These are phyloP conservation scores for Lagria hirta DNA, from an alignment of 2,888 invertebrate genomes.

Conservation along the genomic window DNA sequence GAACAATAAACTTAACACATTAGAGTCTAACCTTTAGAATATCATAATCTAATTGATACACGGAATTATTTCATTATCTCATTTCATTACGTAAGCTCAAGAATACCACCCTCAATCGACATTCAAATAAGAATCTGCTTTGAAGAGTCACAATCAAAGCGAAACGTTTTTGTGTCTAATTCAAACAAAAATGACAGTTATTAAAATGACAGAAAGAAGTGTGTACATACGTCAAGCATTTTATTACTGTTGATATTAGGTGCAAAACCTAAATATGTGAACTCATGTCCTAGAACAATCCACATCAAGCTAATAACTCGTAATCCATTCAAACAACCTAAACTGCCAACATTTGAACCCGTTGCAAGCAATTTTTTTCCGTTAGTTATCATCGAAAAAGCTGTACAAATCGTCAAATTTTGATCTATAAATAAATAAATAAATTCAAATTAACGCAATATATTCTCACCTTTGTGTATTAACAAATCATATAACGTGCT, in stretches of 20 bases:
- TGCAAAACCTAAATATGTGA: conserved; percentile 2
- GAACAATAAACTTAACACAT: too few species aligned
- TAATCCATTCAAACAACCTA: conserved; percentile 20
- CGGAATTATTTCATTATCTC: too few species aligned
- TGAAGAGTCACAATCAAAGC: too few species aligned
- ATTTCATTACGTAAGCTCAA: too few species aligned
- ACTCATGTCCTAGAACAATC: conserved; percentile 15
- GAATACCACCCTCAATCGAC: too few species aligned
- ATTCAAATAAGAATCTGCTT: too few species aligned
- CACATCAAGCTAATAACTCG: conserved; percentile 22
- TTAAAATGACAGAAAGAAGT: neutral
- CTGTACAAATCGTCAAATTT: conserved; percentile 4
- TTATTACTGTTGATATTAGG: conserved; percentile 3
- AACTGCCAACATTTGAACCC: conserved; percentile 1
- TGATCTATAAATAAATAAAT: neutral
- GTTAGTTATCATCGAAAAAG: conserved; percentile 16
- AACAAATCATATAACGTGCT: conserved; percentile 13
- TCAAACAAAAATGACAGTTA: too few species aligned
- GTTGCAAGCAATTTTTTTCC: conserved; percentile 9
- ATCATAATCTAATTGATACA: too few species aligned
- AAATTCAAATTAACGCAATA: neutral
- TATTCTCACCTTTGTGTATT: too few species aligned
- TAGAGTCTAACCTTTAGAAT: too few species aligned
- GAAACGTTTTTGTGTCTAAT: too few species aligned
- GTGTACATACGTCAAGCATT: neutral